These are phyloP conservation scores for Loripinus fragilis DNA, from an alignment of 2,888 invertebrate genomes.

Conservation along the genomic window DNA sequence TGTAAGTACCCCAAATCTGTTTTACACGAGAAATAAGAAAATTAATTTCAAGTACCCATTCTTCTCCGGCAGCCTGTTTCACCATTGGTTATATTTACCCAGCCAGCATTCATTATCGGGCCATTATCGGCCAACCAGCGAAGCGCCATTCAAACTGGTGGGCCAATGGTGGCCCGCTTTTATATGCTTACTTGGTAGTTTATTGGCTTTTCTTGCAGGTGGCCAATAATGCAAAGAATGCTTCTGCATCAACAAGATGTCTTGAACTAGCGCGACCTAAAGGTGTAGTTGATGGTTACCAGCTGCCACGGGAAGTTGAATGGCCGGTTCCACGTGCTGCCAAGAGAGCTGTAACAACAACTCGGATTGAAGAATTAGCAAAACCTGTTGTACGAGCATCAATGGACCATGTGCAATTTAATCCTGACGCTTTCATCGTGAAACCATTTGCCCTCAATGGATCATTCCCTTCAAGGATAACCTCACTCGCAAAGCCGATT, in stretches of 20 bases:
- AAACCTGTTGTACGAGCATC: conserved; percentile 75
- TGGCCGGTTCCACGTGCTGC: conserved; percentile 75
- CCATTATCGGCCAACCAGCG: too few species aligned
- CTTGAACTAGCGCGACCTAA: conserved; percentile 76
- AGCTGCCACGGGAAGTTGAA: conserved; percentile 70
- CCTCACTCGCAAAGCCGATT: conserved; percentile 76
- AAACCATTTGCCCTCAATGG: conserved; percentile 78
- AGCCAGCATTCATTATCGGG: too few species aligned
- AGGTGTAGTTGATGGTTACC: conserved; percentile 73
- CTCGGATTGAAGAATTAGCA: conserved; percentile 69
- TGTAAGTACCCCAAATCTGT: too few species aligned
- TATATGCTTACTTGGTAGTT: too few species aligned
- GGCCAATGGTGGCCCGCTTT: too few species aligned
- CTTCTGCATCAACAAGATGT: conserved; percentile 72
- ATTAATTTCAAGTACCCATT: too few species aligned
- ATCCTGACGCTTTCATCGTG: conserved; percentile 80
- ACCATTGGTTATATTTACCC: too few species aligned
- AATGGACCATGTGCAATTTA: conserved; percentile 82
- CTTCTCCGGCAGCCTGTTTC: too few species aligned
- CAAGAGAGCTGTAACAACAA: conserved; percentile 66
- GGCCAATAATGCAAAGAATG: conserved; percentile 69
- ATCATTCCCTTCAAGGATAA: conserved; percentile 67
- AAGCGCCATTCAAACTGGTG: too few species aligned
- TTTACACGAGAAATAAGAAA: too few species aligned
- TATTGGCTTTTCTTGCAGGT: conserved; percentile 68